Evolutionary conservation across 2,888 invertebrate genomes (phyloP), one percentile per base, ranked within the genome.

Genomic region (Laothoe populi): DNA sequence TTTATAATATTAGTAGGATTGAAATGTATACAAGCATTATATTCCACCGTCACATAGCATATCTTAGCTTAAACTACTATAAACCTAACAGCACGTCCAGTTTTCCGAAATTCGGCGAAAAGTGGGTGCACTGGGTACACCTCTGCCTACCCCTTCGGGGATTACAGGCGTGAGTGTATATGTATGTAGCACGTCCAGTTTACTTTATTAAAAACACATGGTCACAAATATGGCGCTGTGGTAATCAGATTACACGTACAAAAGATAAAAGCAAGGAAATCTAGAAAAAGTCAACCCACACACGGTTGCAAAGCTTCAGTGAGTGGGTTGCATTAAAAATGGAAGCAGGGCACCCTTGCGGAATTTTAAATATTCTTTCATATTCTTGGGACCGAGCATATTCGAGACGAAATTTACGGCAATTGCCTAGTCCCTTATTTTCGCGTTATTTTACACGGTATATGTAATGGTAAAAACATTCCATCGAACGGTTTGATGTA

Each of bases 291-390:
- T 24, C 58, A 26, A 44, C 42, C 26, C 40, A 23, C 40, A 19
- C 59, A 45, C 31, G 59, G 59, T 59, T 59, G 45, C 26, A 45
- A 58, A 26, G 26, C 58, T 59, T 0, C 42, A 10, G 57, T 57
- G 26, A 57, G 45, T 38, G 35, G 38, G 31, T 21, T n/a, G 46
- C 45, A 62, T 62, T 62, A 62, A 62, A 62, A 57, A 62, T 62
- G 57, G 11, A 62, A 46, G 46, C 53, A 45, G 44, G 45, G 38
- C 19, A 57, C 19, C 61, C 61, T 23, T 31, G 35, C 38, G 21
- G 61, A 62, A 53, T 62, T 57, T 38, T 38, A 62, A 38, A 38
- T 38, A 46, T 44, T 49, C 11, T 38, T 49, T 53, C 59, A 26
- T 45, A 59, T 59, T 42, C 59, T 24, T 24, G 26, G 16, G 35